Conservation (phyloP, 2,797 vertebrate species). For the Cryptoprocta ferox region DNA sequence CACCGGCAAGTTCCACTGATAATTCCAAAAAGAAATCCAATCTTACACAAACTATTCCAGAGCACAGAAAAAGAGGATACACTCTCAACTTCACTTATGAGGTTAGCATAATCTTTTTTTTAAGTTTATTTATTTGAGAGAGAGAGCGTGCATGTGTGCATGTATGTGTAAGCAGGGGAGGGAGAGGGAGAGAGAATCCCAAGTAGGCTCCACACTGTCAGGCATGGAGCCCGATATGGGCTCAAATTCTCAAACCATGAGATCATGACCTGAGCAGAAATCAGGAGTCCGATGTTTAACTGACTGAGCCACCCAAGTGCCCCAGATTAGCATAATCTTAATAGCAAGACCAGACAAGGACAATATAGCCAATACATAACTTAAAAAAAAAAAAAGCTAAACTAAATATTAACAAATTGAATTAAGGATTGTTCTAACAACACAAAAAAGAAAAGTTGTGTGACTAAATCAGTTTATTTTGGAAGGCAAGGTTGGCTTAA, state of each 20-base stretch:
- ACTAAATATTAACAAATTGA: background rate
- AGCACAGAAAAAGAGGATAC: background rate
- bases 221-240: too few relatives aligned
- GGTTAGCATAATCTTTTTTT: background rate
- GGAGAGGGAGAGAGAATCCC: too few relatives aligned
- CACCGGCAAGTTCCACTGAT: background rate
- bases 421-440: background rate
- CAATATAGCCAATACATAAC: background rate
- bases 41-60: background rate
- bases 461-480: background rate
- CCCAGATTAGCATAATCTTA: background rate
- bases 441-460: background rate
- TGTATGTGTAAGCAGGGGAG: too few relatives aligned
- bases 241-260: too few relatives aligned
- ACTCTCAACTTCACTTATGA: background rate
- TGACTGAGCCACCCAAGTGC: too few relatives aligned
- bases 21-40: background rate
- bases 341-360: background rate
- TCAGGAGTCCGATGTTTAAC: too few relatives aligned
- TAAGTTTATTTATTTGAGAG: too few relatives aligned
- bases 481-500: background rate
- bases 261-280: too few relatives aligned
- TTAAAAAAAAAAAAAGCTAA: background rate
- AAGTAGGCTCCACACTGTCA: too few relatives aligned
- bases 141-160: too few relatives aligned